Percentiles rank a stretch among this genome's conserved stretches.
Conservation (phyloP, 2,797 vertebrate genomes). For the Bryconaethiops microstoma region DNA sequence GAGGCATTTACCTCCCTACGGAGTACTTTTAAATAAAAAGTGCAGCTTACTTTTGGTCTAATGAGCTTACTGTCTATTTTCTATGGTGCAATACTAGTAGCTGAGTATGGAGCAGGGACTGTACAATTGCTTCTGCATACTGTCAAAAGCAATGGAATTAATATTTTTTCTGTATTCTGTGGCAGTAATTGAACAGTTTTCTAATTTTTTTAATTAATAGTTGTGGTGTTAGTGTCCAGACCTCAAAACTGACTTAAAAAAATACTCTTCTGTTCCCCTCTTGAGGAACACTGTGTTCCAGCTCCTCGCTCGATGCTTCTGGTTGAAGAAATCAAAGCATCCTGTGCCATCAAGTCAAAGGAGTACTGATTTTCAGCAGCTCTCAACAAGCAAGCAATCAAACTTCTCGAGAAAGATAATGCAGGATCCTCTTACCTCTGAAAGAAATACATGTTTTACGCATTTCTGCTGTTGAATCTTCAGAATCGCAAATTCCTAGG, state of each 20-base stretch:
- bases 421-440: not conserved
- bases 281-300: slow-evolving; percentile 24
- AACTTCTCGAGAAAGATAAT: not conserved
- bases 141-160: not conserved
- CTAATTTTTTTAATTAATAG: not conserved
- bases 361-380: slow-evolving; percentile 27
- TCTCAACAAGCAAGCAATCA: slow-evolving; percentile 24
- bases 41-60: slow-evolving; percentile 4
- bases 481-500: not conserved
- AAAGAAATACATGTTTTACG: not conserved
- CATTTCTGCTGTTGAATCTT: not conserved
- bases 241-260: slow-evolving; percentile 26
- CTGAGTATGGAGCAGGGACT: not conserved
- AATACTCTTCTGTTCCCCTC: not conserved
- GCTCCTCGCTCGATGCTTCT: slow-evolving; percentile 29
- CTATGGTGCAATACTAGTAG: not conserved
- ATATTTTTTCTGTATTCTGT: not conserved
- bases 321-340: not conserved
- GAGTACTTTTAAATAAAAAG: not conserved
- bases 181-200: too few species aligned
- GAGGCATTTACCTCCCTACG: not conserved
- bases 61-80: not conserved
- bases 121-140: not conserved
- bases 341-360: slow-evolving; percentile 28
- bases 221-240: slow-evolving; percentile 29